phyloP scores from a whole-genome alignment of 2,797 vertebrate species.

The Dallia pectoralis region DNA sequence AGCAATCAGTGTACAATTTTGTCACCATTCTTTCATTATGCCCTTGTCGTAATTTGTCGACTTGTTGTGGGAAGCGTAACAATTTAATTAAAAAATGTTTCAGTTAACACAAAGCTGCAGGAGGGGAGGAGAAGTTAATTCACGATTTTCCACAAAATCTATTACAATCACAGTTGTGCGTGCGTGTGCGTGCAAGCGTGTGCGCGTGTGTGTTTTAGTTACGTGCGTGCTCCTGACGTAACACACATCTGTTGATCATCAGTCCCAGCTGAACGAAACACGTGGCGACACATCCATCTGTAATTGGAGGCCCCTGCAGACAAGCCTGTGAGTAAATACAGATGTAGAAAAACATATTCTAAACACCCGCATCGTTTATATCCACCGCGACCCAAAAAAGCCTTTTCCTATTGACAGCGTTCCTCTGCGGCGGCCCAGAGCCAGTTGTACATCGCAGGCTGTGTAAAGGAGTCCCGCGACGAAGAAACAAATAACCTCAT shows the following conservation, averaged over 20 bases:
- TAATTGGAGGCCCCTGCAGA: neutral
- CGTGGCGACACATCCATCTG: neutral
- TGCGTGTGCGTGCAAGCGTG: neutral
- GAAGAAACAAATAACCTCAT: neutral
- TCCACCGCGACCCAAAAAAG: neutral
- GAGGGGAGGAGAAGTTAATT: neutral
- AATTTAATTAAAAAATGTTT: neutral
- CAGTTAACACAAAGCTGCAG: neutral
- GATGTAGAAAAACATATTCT: neutral
- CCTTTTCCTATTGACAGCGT: neutral
- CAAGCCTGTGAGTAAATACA: neutral
- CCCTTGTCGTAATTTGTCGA: neutral
- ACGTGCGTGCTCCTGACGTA: neutral
- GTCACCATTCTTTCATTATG: neutral
- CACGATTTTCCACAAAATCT: too few relatives aligned
- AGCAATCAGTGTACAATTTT: neutral
- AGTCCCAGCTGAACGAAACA: conserved; percentile 2
- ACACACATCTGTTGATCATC: neutral
- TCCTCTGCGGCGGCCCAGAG: neutral
- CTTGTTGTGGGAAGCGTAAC: neutral
- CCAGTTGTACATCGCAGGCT: neutral
- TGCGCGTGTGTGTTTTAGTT: neutral
- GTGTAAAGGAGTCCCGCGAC: neutral
- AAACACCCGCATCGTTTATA: neutral
- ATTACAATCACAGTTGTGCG: neutral